Evolutionary conservation across 2,888 invertebrate genomes (phyloP).

Genomic region (Xestia ashworthii): DNA sequence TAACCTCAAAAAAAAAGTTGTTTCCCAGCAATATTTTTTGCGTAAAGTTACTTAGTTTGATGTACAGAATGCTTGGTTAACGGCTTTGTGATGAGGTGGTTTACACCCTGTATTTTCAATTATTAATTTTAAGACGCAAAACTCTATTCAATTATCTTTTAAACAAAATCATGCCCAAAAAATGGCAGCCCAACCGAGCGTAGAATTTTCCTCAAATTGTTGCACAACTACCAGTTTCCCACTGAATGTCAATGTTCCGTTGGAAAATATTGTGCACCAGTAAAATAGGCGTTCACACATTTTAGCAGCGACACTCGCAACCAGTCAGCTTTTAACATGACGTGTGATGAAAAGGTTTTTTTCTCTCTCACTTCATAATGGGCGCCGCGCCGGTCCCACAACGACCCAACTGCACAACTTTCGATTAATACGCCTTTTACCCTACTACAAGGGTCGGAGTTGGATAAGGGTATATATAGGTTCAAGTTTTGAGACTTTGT

Average conservation of each 20-base stretch:
- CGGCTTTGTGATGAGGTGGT: no score
- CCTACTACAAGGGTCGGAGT: constrained; percentile 13
- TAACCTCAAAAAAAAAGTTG: no score
- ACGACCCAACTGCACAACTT: constrained; percentile 54
- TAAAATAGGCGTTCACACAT: constrained; percentile 57
- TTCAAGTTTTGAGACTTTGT: constrained; percentile 4
- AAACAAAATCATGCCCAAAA: constrained; percentile 7
- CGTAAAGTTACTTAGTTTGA: no score
- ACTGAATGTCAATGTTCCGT: constrained; percentile 48
- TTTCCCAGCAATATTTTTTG: no score
- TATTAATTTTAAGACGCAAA: background rate
- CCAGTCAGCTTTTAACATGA: constrained; percentile 52
- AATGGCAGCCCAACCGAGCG: background rate
- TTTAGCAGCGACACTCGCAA: constrained; percentile 50
- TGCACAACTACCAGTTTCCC: constrained; percentile 13
- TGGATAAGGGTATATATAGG: constrained; percentile 11
- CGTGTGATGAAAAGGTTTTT: constrained; percentile 57
- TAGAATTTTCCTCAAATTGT: constrained; percentile 35
- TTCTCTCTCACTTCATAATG: constrained; percentile 41
- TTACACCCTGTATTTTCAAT: no score
- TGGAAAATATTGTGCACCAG: constrained; percentile 53
- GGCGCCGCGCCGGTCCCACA: constrained; percentile 18
- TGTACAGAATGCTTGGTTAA: no score
- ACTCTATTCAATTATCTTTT: background rate
- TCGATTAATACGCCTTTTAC: constrained; percentile 49